These are phyloP conservation scores for Leguminivora glycinivorella DNA, from an alignment of 1,140 invertebrate genomes.

Conservation along the genomic window DNA sequence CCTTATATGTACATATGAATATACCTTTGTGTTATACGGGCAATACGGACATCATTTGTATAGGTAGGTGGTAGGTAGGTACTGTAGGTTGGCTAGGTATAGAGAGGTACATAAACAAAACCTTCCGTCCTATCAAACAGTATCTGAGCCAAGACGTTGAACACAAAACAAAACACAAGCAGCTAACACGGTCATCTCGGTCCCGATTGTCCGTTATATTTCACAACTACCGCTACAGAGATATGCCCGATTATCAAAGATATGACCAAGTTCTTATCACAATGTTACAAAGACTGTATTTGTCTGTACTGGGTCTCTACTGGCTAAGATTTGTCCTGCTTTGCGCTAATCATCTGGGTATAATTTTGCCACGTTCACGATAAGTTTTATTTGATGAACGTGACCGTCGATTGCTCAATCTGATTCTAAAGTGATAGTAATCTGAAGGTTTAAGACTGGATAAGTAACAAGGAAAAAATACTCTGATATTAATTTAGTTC, in stretches of 20 bases:
- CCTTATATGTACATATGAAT: too few relatives aligned
- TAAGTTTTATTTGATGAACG: conserved; percentile 19
- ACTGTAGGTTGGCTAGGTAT: too few relatives aligned
- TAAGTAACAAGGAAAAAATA: neutral
- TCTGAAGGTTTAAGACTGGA: neutral
- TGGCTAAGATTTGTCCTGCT: conserved; percentile 11
- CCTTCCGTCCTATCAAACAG: neutral
- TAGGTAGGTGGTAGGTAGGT: too few relatives aligned
- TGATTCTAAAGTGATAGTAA: neutral
- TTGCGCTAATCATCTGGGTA: conserved; percentile 19
- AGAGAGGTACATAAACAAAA: too few relatives aligned
- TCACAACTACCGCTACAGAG: neutral
- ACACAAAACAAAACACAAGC: conserved; percentile 17
- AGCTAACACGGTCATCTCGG: conserved; percentile 20
- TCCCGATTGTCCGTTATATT: conserved; percentile 12
- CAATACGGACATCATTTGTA: too few relatives aligned
- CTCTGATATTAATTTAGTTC: too few relatives aligned
- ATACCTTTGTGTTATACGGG: too few relatives aligned
- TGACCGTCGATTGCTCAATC: conserved; percentile 21
- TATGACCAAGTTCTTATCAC: neutral
- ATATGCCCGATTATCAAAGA: neutral
- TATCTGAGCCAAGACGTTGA: neutral
- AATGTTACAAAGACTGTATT: neutral
- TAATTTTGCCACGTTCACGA: conserved; percentile 14
- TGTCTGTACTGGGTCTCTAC: neutral